These are phyloP conservation scores for Saguinus midas DNA, from an alignment of 2,113 vertebrate genomes.

Conservation along the genomic window DNA sequence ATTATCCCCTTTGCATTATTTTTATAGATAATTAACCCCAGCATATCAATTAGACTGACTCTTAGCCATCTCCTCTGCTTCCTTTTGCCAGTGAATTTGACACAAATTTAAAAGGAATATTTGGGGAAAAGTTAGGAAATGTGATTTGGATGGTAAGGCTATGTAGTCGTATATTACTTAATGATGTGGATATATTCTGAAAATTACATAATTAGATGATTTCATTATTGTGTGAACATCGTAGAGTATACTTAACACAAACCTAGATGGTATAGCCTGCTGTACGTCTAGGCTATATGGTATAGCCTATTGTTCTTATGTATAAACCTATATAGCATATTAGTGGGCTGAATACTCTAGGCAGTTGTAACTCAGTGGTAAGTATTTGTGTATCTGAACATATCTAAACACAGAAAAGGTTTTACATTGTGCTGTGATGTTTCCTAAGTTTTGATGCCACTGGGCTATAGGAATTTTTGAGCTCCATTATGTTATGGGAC, in stretches of 20 bases:
- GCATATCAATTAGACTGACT: background rate
- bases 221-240: background rate
- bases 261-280: background rate
- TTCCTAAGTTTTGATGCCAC: background rate
- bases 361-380: background rate
- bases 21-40: constrained; percentile 26
- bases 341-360: background rate
- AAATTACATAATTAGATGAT: background rate
- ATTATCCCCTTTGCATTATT: background rate
- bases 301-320: background rate
- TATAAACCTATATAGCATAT: background rate
- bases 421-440: background rate
- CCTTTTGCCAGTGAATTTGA: background rate
- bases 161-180: background rate
- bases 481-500: background rate
- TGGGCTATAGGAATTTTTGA: background rate
- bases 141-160: background rate
- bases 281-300: background rate
- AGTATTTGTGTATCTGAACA: background rate
- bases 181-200: background rate
- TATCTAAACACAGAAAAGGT: background rate
- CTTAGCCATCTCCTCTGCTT: background rate
- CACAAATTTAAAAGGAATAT: background rate
- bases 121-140: background rate
- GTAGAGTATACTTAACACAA: background rate